phyloP scores from a whole-genome alignment of 2,797 vertebrate species.

The Linurgus olivaceus region DNA sequence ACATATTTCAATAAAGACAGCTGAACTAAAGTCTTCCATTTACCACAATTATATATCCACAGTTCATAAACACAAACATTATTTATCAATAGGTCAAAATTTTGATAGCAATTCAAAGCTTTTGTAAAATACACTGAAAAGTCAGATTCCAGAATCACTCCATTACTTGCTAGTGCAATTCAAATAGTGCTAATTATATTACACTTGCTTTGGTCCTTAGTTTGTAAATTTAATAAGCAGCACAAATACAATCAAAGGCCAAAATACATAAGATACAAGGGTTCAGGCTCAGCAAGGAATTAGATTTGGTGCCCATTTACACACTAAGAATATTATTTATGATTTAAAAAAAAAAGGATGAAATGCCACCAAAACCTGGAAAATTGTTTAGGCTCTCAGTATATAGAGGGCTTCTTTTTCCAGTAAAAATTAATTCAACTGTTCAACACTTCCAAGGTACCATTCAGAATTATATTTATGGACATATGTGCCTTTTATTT shows the following conservation, averaged over 20 bases:
- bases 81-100: neutral
- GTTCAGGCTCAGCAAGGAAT: neutral
- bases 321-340: neutral
- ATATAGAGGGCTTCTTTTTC: neutral
- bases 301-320: neutral
- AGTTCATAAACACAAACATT: neutral
- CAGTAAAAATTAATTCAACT: neutral
- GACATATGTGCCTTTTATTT: neutral
- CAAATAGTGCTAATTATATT: neutral
- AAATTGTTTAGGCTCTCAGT: neutral
- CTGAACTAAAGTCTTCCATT: neutral
- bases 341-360: neutral
- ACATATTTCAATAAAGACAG: neutral
- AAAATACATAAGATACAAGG: neutral
- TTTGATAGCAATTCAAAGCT: neutral
- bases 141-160: neutral
- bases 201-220: neutral
- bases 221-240: neutral
- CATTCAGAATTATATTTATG: neutral
- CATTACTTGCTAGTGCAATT: neutral
- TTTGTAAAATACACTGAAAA: neutral
- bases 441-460: neutral
- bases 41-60: neutral
- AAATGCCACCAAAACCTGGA: neutral
- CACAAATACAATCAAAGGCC: neutral